These are phyloP conservation scores for Oncorhynchus mykiss DNA, from an alignment of 2,113 vertebrate species.

Conservation along the genomic window DNA sequence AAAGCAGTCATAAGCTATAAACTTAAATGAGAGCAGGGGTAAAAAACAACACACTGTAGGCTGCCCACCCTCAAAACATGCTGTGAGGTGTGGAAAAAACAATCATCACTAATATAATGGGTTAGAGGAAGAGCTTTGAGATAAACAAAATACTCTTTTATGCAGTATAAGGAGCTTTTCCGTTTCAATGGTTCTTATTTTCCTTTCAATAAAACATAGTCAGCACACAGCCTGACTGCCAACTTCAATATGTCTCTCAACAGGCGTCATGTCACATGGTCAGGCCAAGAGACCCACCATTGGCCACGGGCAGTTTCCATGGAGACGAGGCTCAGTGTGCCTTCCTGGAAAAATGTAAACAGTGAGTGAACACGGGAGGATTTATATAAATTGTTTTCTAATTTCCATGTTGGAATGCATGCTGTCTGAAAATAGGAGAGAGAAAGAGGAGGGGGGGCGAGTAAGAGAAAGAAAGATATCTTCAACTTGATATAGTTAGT, in stretches of 20 bases:
- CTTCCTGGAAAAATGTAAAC: conserved; percentile 65
- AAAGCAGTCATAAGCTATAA: too few relatives aligned
- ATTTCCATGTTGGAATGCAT: conserved; percentile 70
- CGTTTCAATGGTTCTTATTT: conserved; percentile 52
- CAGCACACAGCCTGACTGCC: conserved; percentile 58
- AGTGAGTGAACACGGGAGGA: conserved; percentile 64
- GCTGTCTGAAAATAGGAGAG: conserved; percentile 51
- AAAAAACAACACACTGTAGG: too few relatives aligned
- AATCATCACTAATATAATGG: too few relatives aligned
- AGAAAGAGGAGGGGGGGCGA: conserved; percentile 28
- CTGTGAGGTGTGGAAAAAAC: too few relatives aligned
- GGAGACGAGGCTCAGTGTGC: conserved; percentile 64
- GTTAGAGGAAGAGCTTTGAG: conserved; percentile 5
- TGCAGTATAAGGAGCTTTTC: conserved; percentile 51
- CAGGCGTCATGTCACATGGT: conserved; percentile 58
- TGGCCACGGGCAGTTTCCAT: conserved; percentile 74
- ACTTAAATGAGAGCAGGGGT: too few relatives aligned
- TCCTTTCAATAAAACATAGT: conserved; percentile 58
- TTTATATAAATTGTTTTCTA: conserved; percentile 73
- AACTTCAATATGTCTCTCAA: conserved; percentile 63
- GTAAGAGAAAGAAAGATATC: background rate
- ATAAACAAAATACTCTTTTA: conserved; percentile 28
- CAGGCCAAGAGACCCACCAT: conserved; percentile 50
- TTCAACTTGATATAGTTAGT: too few relatives aligned
- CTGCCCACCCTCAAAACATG: too few relatives aligned